These are phyloP conservation scores for Deroptyus accipitrinus DNA, from an alignment of 2,113 vertebrate genomes.

Conservation along the genomic window DNA sequence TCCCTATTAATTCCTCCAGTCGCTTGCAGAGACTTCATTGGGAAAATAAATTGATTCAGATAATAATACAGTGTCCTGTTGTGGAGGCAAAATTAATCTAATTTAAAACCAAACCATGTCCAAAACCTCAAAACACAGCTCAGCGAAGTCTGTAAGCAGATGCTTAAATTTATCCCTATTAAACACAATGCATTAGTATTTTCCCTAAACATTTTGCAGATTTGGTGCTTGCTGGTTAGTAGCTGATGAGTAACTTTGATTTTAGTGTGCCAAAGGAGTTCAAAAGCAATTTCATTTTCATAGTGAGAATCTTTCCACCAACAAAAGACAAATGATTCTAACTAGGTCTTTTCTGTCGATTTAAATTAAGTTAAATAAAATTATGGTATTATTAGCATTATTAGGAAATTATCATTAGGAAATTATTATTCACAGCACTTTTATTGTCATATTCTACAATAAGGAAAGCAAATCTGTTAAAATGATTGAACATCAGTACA, in stretches of 20 bases:
- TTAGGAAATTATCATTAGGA: constrained; percentile 50
- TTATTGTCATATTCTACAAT: background rate
- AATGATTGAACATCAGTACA: constrained; percentile 45
- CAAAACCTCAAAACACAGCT: background rate
- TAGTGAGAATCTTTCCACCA: constrained; percentile 20
- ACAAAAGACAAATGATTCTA: constrained; percentile 37
- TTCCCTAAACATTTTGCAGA: constrained; percentile 26
- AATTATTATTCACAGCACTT: constrained; percentile 41
- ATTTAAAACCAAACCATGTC: background rate
- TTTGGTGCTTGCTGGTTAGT: background rate
- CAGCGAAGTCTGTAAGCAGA: background rate
- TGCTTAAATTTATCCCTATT: background rate
- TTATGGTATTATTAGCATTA: constrained; percentile 53
- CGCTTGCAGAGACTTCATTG: background rate
- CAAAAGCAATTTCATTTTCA: constrained; percentile 39
- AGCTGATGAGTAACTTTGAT: constrained; percentile 28
- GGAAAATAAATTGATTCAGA: background rate
- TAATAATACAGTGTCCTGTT: background rate
- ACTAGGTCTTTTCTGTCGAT: constrained; percentile 3
- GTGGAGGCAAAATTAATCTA: background rate
- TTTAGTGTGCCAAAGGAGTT: constrained; percentile 25
- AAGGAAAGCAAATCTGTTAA: constrained; percentile 21
- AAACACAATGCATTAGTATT: background rate
- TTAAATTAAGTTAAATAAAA: constrained; percentile 62
- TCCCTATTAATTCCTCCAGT: background rate